These are phyloP conservation scores for Thera obeliscata DNA, from an alignment of 2,888 invertebrate species.

Conservation along the genomic window DNA sequence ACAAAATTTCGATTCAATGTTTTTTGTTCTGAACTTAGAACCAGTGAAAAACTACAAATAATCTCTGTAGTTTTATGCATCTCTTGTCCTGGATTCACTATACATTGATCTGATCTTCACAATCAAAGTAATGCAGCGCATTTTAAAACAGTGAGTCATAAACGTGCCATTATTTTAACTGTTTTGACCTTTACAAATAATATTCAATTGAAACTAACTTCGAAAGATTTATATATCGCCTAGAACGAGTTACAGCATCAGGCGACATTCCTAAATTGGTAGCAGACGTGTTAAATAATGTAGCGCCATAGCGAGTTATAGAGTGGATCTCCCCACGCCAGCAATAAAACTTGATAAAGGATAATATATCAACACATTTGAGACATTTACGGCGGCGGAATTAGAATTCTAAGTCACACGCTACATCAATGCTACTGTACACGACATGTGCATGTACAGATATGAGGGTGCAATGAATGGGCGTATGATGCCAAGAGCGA, in stretches of 20 bases:
- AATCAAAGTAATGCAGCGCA: constrained; percentile 10
- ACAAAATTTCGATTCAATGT: neutral
- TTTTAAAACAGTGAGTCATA: constrained; percentile 23
- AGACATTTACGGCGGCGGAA: constrained; percentile 27
- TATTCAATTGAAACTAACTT: constrained; percentile 34
- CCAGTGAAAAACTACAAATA: neutral
- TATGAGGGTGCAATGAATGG: constrained; percentile 44
- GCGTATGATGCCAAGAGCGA: constrained; percentile 35
- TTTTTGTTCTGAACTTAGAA: no score
- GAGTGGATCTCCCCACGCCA: constrained; percentile 60
- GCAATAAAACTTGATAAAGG: constrained; percentile 39
- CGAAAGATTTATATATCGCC: constrained; percentile 33
- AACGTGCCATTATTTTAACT: constrained; percentile 19
- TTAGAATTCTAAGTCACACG: constrained; percentile 20
- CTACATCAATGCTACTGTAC: constrained; percentile 26
- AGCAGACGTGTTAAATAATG: constrained; percentile 48
- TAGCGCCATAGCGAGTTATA: constrained; percentile 45
- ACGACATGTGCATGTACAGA: constrained; percentile 13
- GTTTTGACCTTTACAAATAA: constrained; percentile 37
- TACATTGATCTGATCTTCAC: neutral
- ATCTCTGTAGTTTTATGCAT: neutral
- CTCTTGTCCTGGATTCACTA: neutral
- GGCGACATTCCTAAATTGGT: constrained; percentile 59
- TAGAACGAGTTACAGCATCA: constrained; percentile 39
- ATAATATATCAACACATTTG: constrained; percentile 34